phyloP scores from a whole-genome alignment of 1,140 invertebrate genomes.

The Calephelis nemesis region DNA sequence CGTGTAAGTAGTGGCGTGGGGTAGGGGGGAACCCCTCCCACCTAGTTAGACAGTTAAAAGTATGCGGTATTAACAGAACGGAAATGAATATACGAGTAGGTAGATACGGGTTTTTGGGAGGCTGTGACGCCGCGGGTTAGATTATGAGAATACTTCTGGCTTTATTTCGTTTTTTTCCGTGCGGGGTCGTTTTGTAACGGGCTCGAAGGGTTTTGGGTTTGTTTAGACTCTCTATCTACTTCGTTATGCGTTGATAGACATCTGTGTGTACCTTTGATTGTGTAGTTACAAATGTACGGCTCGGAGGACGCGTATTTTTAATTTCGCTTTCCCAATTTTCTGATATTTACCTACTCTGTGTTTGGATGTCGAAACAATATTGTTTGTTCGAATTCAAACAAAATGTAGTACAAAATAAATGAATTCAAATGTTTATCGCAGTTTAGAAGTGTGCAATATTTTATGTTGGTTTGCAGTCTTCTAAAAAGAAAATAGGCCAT shows the following conservation, averaged over 20 bases:
- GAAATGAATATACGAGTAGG: slow-evolving; percentile 77
- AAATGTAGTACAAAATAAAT: too few species aligned
- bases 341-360: background rate
- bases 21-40: slow-evolving; percentile 41
- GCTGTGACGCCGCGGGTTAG: slow-evolving; percentile 64
- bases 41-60: slow-evolving; percentile 75
- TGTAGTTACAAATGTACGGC: slow-evolving; percentile 10
- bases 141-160: slow-evolving; percentile 69
- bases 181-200: slow-evolving; percentile 37
- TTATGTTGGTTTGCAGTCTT: too few species aligned
- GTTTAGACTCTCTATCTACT: slow-evolving; percentile 38
- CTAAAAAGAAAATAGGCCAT: too few species aligned
- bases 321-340: slow-evolving; percentile 6
- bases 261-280: slow-evolving; percentile 22
- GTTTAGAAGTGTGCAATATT: too few species aligned
- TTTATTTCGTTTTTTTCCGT: slow-evolving; percentile 60
- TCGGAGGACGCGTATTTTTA: slow-evolving; percentile 1
- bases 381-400: background rate
- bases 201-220: slow-evolving; percentile 38
- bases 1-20: slow-evolving; percentile 71
- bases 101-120: slow-evolving; percentile 64
- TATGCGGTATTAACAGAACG: slow-evolving; percentile 77
- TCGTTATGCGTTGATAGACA: slow-evolving; percentile 33
- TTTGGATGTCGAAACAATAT: background rate
- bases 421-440: too few species aligned